Evolutionary conservation across 1,140 invertebrate species (phyloP), one percentile per base, ranked within the genome.

Genomic region (Calliopsis andreniformis): DNA sequence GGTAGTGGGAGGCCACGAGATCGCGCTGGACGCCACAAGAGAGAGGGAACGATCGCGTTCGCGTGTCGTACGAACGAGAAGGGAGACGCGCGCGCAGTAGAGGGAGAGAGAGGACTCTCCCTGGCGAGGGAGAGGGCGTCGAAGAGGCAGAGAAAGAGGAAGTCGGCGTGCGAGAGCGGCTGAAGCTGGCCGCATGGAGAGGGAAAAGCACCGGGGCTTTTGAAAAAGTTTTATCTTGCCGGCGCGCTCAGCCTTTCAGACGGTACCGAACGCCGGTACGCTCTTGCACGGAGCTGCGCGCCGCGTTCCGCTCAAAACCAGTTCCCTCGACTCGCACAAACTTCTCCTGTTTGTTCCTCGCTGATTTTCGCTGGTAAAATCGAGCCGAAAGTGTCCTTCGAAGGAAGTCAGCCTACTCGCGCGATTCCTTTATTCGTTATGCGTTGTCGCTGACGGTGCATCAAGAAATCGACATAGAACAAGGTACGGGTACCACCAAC

Each of bases 181-280:
- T 39, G 69, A 72, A 63, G 53, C 58, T 23, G 70, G 8, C 20
- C 8, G 28, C n/a, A 69, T 10, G 79, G 82, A 83, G 86, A 86
- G 83, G 86, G 86, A 77, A 82, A 86, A 88, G 78, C 87, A 78
- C 83, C 81, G 86, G 89, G 81, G 89, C 89, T 92, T 92, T 91
- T 90, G 85, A 91, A 92, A 92, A 91, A 90, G 89, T 91, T 91
- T 91, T 91, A 91, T 92, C 89, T 91, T 88, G 86, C 85, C 87
- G 86, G 88, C 86, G 80, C 87, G 84, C 82, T 81, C 84, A 72
- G 88, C 79, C 89, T 89, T 88, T 88, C 90, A 91, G 91, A 90
- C 87, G 89, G 88, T 91, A 90, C 88, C 89, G 87, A 90, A 91
- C 87, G 85, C 89, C 89, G 90, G 90, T 87, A 84, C 87, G 86